These are phyloP conservation scores for Hemistola chrysoprasaria DNA, from an alignment of 2,888 invertebrate genomes.

Conservation along the genomic window DNA sequence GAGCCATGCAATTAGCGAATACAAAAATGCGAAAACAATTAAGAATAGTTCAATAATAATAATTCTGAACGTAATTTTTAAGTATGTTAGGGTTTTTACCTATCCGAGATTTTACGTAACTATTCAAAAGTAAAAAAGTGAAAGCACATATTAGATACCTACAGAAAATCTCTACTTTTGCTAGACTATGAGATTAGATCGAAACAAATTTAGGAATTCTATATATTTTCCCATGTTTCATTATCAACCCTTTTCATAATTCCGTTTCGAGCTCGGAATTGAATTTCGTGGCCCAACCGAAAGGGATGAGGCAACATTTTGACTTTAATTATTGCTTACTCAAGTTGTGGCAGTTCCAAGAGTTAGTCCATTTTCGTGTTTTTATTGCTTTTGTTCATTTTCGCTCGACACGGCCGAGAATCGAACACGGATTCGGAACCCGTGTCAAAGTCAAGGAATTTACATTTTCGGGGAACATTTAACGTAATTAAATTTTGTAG, in stretches of 20 bases:
- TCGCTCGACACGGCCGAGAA: constrained; percentile 1
- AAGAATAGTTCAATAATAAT: no score
- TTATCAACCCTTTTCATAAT: no score
- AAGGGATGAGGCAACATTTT: constrained; percentile 35
- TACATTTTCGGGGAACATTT: constrained; percentile 13
- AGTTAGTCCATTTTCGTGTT: constrained; percentile 35
- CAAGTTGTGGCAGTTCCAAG: constrained; percentile 37
- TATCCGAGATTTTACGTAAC: no score
- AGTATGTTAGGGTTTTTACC: no score
- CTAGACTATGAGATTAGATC: no score
- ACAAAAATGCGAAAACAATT: constrained; percentile 12
- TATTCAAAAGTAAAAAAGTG: no score
- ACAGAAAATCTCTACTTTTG: no score
- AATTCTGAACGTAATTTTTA: no score
- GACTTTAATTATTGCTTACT: constrained; percentile 50
- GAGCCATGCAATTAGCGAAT: constrained; percentile 34
- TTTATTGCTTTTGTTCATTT: constrained; percentile 2
- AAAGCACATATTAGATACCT: no score
- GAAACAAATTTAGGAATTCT: no score
- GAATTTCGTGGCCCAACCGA: constrained; percentile 24
- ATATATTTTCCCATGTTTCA: no score
- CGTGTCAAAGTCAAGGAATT: constrained; percentile 1
- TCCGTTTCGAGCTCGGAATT: no score
- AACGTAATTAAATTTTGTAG: constrained; percentile 8
- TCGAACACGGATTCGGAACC: constrained; percentile 16